Conservation (phyloP, 1,140 invertebrate genomes). For the Heliconius congener region DNA sequence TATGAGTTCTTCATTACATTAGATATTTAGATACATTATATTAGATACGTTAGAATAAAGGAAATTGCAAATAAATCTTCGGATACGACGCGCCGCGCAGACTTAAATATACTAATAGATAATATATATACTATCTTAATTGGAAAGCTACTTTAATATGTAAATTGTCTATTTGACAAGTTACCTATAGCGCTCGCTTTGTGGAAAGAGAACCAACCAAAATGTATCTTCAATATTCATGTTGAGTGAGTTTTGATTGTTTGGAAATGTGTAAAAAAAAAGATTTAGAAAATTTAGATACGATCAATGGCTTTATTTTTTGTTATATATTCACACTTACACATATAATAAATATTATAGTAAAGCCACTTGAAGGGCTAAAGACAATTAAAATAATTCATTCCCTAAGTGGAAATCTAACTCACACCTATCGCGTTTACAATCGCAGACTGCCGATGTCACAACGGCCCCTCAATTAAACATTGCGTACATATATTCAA, state of each 20-base stretch:
- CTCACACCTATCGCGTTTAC: too few species aligned
- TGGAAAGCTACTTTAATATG: slow-evolving; percentile 6
- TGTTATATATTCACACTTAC: too few species aligned
- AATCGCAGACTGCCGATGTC: too few species aligned
- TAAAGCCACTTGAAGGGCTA: too few species aligned
- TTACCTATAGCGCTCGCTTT: not conserved
- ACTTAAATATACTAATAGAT: not conserved
- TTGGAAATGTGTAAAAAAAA: not conserved
- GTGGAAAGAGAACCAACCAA: not conserved
- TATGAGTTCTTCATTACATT: slow-evolving; percentile 22
- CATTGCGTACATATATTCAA: not conserved
- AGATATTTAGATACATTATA: slow-evolving; percentile 17
- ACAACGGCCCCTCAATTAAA: not conserved
- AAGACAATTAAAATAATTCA: too few species aligned
- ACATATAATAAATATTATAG: too few species aligned
- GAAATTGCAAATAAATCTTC: slow-evolving; percentile 25
- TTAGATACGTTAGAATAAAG: not conserved
- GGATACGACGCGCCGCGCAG: not conserved
- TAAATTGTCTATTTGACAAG: slow-evolving; percentile 5
- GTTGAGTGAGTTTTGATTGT: not conserved
- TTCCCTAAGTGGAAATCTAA: too few species aligned
- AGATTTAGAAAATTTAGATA: too few species aligned
- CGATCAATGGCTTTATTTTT: too few species aligned
- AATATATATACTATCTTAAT: slow-evolving; percentile 13
- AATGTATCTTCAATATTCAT: not conserved